These are phyloP conservation scores for Adelognathus sp. DNA, from an alignment of 2,888 invertebrate genomes.

Conservation along the genomic window DNA sequence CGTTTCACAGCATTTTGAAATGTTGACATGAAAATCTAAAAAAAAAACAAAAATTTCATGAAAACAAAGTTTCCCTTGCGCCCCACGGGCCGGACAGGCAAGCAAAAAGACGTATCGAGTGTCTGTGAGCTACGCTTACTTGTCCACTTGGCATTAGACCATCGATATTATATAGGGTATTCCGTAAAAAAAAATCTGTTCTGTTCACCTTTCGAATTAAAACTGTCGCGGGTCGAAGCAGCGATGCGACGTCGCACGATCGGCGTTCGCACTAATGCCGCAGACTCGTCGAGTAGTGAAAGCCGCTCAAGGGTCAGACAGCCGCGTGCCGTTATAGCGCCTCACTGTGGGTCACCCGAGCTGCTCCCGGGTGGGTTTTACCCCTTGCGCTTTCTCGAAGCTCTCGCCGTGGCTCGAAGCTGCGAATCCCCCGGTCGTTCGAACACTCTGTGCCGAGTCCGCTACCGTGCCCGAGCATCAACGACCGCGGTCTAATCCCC, in stretches of 20 bases:
- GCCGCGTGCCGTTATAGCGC: conserved; percentile 5
- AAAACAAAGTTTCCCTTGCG: no score
- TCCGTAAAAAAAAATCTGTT: background rate
- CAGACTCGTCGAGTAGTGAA: background rate
- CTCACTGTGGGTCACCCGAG: background rate
- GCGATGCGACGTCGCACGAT: background rate
- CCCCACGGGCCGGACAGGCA: no score
- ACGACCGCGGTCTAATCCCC: conserved; percentile 36
- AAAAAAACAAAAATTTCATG: conserved; percentile 12
- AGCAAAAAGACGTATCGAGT: no score
- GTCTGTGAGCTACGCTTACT: no score
- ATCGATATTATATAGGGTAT: no score
- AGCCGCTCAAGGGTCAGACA: conserved; percentile 32
- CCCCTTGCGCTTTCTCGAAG: conserved; percentile 7
- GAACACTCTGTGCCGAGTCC: background rate
- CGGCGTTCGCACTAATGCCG: background rate
- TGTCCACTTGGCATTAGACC: no score
- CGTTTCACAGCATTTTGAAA: background rate
- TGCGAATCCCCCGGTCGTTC: conserved; percentile 24
- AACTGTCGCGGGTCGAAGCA: background rate
- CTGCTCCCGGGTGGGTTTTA: background rate
- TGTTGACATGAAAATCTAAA: background rate
- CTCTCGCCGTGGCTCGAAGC: background rate
- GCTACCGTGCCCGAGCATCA: conserved; percentile 21
- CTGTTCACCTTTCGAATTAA: background rate